Conservation (phyloP, 2,797 vertebrate species). For the Urophycis tenuis region DNA sequence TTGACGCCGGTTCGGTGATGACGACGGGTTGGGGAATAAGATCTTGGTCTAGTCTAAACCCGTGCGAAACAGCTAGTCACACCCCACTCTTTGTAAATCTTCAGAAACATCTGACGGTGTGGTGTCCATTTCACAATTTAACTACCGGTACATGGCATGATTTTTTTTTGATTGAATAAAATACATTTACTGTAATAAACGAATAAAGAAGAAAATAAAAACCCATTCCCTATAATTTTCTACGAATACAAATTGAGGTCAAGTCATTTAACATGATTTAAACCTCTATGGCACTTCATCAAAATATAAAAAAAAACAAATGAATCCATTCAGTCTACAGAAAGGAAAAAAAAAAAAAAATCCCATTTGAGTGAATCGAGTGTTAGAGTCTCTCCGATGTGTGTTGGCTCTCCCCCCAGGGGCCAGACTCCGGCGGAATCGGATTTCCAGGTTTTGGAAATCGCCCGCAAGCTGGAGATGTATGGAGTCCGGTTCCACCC, state of each 20-base stretch:
- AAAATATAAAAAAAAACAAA: not conserved
- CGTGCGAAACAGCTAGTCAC: no score
- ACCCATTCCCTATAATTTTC: not conserved
- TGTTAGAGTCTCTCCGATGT: not conserved
- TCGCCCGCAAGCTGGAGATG: constrained; percentile 94
- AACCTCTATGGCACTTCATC: not conserved
- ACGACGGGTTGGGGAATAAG: not conserved
- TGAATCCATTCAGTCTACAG: not conserved
- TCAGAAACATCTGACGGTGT: no score
- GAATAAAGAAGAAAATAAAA: not conserved
- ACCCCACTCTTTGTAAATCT: no score
- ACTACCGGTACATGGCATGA: no score
- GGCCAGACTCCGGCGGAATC: constrained; percentile 97
- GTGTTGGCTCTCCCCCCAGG: constrained; percentile 54
- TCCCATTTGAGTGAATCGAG: no score
- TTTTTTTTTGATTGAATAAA: not conserved
- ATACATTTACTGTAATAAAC: not conserved
- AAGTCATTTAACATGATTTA: not conserved
- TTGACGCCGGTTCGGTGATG: not conserved
- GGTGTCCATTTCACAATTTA: no score
- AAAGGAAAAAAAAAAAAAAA: not conserved
- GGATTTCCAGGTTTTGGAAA: constrained; percentile 95
- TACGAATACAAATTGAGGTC: no score
- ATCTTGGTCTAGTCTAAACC: not conserved
- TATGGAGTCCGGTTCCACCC: constrained; percentile 91